Conservation (phyloP, 2,797 vertebrate species). For the Dallia pectoralis region DNA sequence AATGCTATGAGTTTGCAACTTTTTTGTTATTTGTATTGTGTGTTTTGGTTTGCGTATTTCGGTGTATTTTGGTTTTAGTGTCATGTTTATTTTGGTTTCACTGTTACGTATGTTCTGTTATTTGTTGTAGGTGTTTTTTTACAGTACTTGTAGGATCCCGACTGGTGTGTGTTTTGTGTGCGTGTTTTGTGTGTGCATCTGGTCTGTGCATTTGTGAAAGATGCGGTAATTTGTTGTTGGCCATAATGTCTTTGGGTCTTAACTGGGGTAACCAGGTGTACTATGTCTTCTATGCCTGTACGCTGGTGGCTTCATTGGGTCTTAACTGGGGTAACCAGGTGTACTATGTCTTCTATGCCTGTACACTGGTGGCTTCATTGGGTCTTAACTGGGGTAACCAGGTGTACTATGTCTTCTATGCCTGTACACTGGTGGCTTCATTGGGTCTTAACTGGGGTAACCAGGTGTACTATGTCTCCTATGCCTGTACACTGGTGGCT, state of each 20-base stretch:
- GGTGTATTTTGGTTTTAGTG: constrained; percentile 8
- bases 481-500: too few relatives aligned
- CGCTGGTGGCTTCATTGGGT: too few relatives aligned
- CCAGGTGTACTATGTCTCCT: too few relatives aligned
- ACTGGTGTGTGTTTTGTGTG: constrained; percentile 27
- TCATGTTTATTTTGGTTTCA: background rate
- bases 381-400: constrained; percentile 45
- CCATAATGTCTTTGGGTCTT: constrained; percentile 57
- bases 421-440: too few relatives aligned
- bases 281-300: too few relatives aligned
- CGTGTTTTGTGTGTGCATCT: constrained; percentile 13
- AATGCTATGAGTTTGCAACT: background rate
- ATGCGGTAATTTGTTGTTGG: constrained; percentile 62
- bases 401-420: too few relatives aligned
- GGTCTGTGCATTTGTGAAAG: constrained; percentile 15
- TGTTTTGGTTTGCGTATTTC: too few relatives aligned
- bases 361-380: too few relatives aligned
- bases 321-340: constrained; percentile 40
- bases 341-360: too few relatives aligned
- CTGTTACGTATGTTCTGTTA: background rate
- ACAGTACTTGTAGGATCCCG: constrained; percentile 20
- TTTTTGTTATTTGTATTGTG: background rate
- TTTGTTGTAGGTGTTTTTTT: constrained; percentile 9
- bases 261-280: constrained; percentile 36
- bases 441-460: constrained; percentile 49